Conservation (phyloP, 2,888 invertebrate species). For the Papilio protenor region DNA sequence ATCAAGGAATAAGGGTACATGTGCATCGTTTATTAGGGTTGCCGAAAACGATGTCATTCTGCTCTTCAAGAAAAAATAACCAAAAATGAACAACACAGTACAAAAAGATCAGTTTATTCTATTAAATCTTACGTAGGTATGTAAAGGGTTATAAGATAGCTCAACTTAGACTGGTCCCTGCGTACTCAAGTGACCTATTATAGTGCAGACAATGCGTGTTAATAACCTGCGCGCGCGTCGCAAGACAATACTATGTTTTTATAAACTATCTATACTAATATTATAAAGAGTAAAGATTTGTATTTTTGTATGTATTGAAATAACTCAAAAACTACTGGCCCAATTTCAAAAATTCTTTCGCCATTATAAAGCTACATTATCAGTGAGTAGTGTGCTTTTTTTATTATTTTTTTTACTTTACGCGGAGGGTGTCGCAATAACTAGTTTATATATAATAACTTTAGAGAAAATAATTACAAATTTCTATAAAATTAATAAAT, state of each 20-base stretch:
- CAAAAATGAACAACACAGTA: neutral
- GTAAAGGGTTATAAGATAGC: conserved; percentile 3
- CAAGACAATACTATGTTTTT: conserved; percentile 35
- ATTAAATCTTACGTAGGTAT: neutral
- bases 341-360: too few species aligned
- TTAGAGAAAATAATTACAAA: too few species aligned
- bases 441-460: too few species aligned
- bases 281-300: too few species aligned
- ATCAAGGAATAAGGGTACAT: conserved; percentile 64
- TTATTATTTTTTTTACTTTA: too few species aligned
- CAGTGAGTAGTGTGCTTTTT: too few species aligned
- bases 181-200: conserved; percentile 66
- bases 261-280: neutral
- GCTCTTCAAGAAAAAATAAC: neutral
- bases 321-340: too few species aligned
- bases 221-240: conserved; percentile 65
- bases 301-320: too few species aligned
- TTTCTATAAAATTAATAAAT: too few species aligned
- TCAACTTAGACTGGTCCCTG: conserved; percentile 44
- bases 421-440: too few species aligned
- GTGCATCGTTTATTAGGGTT: conserved; percentile 49
- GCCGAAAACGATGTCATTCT: conserved; percentile 39
- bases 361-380: too few species aligned
- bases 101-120: neutral
- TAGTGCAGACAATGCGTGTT: conserved; percentile 75